These are phyloP conservation scores for Ginglymostoma cirratum DNA, from an alignment of 2,113 vertebrate genomes.

Conservation along the genomic window DNA sequence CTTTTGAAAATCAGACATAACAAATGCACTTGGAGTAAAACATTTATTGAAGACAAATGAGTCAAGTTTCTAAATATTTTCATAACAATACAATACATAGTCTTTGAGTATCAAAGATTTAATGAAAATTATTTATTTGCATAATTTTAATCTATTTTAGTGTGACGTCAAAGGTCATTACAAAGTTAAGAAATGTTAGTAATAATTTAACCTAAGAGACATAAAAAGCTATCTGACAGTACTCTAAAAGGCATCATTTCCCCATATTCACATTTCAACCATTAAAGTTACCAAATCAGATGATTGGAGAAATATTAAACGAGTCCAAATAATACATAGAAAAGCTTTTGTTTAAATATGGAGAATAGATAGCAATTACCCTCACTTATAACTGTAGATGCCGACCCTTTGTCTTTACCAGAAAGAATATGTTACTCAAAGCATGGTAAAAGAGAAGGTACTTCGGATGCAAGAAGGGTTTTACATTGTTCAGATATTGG, in stretches of 20 bases:
- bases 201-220: background rate
- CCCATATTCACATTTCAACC: background rate
- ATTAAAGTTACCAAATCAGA: background rate
- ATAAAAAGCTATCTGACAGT: background rate
- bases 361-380: background rate
- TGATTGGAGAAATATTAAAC: background rate
- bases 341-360: background rate
- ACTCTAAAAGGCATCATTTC: background rate
- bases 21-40: slow-evolving; percentile 28
- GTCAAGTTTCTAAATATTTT: slow-evolving; percentile 29
- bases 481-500: no score
- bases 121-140: slow-evolving; percentile 24
- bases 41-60: slow-evolving; percentile 37
- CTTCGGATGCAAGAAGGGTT: no score
- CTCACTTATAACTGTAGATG: background rate
- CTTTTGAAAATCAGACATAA: slow-evolving; percentile 35
- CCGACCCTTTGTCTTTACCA: no score
- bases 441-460: no score
- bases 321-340: background rate
- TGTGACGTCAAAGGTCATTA: background rate
- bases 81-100: background rate
- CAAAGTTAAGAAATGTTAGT: background rate
- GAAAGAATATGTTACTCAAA: no score
- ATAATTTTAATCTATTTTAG: slow-evolving; percentile 4
- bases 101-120: background rate